These are phyloP conservation scores for Rhinatrema bivittatum DNA, from an alignment of 2,797 vertebrate species.

Conservation along the genomic window DNA sequence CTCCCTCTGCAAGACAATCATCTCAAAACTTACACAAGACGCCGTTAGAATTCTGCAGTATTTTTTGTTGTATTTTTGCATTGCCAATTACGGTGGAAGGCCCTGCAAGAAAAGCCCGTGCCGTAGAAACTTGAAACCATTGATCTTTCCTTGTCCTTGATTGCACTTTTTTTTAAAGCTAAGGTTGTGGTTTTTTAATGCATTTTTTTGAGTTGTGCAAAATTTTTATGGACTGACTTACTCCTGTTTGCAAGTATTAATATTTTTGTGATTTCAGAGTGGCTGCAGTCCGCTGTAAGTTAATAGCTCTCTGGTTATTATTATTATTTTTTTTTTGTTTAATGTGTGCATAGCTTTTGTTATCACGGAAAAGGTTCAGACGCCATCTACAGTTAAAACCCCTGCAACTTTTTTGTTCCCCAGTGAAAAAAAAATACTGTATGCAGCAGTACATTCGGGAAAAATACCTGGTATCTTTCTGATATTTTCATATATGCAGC, in stretches of 20 bases:
- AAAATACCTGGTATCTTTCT: neutral
- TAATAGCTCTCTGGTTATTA: slow-evolving; percentile 37
- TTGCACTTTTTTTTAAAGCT: slow-evolving; percentile 36
- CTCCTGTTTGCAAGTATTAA: too few species aligned
- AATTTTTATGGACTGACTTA: too few species aligned
- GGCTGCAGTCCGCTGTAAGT: slow-evolving; percentile 33
- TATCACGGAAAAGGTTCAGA: slow-evolving; percentile 40
- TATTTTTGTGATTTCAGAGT: too few species aligned
- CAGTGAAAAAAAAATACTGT: neutral
- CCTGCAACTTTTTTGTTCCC: slow-evolving; percentile 31
- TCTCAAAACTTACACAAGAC: slow-evolving; percentile 38
- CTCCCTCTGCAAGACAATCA: slow-evolving; percentile 33
- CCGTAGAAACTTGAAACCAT: slow-evolving; percentile 39
- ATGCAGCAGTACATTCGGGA: neutral
- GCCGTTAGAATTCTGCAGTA: slow-evolving; percentile 31
- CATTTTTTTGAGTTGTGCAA: too few species aligned
- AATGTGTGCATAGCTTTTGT: slow-evolving; percentile 34
- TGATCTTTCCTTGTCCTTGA: slow-evolving; percentile 36
- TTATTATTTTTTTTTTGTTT: slow-evolving; percentile 21
- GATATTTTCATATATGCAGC: too few species aligned
- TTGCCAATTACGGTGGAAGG: slow-evolving; percentile 55
- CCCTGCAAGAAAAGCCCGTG: slow-evolving; percentile 12
- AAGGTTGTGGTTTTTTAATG: too few species aligned
- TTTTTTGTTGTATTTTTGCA: slow-evolving; percentile 34
- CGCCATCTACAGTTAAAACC: slow-evolving; percentile 63